Conservation (phyloP, 2,888 invertebrate species). For the Drosophila antonietae region DNA sequence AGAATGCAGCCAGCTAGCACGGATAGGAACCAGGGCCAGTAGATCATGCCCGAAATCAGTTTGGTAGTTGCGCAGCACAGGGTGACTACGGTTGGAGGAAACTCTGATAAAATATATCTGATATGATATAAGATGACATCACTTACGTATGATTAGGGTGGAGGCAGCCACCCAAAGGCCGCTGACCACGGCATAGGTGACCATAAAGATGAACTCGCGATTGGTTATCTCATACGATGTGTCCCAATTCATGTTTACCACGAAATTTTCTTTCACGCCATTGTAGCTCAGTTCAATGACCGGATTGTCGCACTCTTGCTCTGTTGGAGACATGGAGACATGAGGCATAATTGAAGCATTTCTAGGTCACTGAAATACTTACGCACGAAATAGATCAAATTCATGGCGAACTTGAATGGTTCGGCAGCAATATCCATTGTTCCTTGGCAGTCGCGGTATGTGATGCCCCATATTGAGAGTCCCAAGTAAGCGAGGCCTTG, state of each 20-base stretch:
- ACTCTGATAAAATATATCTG: not conserved
- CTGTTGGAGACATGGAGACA: slow-evolving; percentile 42
- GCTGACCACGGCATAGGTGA: slow-evolving; percentile 78
- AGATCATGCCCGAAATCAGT: slow-evolving; percentile 66
- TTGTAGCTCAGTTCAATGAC: not conserved
- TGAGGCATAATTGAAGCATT: not conserved
- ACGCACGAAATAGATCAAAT: slow-evolving; percentile 80
- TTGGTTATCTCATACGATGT: slow-evolving; percentile 68
- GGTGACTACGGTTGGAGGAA: slow-evolving; percentile 56
- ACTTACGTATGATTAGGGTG: slow-evolving; percentile 76
- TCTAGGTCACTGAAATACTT: slow-evolving; percentile 27
- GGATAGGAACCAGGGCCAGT: slow-evolving; percentile 84
- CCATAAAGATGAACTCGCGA: slow-evolving; percentile 77
- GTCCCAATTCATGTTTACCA: slow-evolving; percentile 67
- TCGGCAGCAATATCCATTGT: slow-evolving; percentile 57
- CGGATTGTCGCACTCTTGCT: slow-evolving; percentile 68
- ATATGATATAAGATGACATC: not conserved
- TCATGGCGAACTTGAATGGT: slow-evolving; percentile 78
- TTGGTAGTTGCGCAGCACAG: slow-evolving; percentile 77
- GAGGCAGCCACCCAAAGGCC: slow-evolving; percentile 81
- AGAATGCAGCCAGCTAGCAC: slow-evolving; percentile 82
- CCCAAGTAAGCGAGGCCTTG: slow-evolving; percentile 79
- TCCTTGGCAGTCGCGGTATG: slow-evolving; percentile 64
- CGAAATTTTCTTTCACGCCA: not conserved
- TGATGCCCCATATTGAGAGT: slow-evolving; percentile 80